Percentiles rank a stretch among this genome's conserved stretches.
Conservation (phyloP, 1,140 invertebrate species). For the Eumeta japonica region DNA sequence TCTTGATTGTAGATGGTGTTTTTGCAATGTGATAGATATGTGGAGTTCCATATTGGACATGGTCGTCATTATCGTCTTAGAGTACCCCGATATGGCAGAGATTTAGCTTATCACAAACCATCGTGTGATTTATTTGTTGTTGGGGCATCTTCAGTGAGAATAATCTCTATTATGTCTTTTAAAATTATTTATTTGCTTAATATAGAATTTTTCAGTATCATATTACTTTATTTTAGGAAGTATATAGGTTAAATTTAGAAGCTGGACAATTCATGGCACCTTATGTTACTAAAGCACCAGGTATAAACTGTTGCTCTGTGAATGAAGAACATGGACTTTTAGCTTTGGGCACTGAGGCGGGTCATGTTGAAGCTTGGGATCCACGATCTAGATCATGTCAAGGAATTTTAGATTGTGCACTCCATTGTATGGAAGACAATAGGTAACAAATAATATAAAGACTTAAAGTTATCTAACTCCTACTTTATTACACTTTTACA, state of each 20-base stretch:
- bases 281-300: slow-evolving; percentile 70
- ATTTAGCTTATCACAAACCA: slow-evolving; percentile 87
- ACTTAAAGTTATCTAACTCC: background rate
- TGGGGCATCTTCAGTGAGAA: slow-evolving; percentile 72
- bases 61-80: slow-evolving; percentile 88
- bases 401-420: slow-evolving; percentile 82
- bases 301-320: slow-evolving; percentile 83
- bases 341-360: slow-evolving; percentile 85
- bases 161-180: background rate
- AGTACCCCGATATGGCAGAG: slow-evolving; percentile 93
- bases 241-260: slow-evolving; percentile 94
- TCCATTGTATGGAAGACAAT: slow-evolving; percentile 66
- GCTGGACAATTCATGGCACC: slow-evolving; percentile 90
- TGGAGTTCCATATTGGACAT: slow-evolving; percentile 93
- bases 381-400: slow-evolving; percentile 75
- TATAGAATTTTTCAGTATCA: background rate
- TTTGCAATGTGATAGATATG: slow-evolving; percentile 81
- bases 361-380: slow-evolving; percentile 95
- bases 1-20: slow-evolving; percentile 68
- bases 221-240: slow-evolving; percentile 62
- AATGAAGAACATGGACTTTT: slow-evolving; percentile 89
- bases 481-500: background rate
- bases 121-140: slow-evolving; percentile 92
- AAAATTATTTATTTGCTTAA: background rate
- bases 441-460: slow-evolving; percentile 41